Base-by-base conservation (phyloP, 37 sponge, comb jelly and placozoan species). In the Agelas oroides region DNA sequence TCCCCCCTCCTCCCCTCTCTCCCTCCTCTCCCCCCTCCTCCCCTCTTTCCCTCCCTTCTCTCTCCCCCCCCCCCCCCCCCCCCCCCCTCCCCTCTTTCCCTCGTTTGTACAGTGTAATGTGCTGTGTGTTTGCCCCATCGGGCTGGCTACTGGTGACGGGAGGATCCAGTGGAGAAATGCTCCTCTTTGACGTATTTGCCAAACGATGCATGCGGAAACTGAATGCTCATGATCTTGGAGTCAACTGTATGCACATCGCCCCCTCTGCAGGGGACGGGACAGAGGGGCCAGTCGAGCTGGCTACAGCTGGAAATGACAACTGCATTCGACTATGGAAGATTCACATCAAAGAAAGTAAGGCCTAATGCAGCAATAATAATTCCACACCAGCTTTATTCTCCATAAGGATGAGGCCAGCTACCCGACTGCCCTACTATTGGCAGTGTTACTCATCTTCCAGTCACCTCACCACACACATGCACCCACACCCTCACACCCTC, bases 91-190 rank as follows among this genome's bases (percentile, higher is more conserved):
- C 19, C 59, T n/a, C 46, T 46, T 46, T 8, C 46, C 8, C 46
- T 8, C 46, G 8, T 46, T 8, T 46, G 8, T 46, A 0, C 34
- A 93, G 90, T 37, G 87, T 93, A 33, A 62, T 60, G 0, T 65
- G 73, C 30, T 90, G 91, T 59, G 62, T 39, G 35, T 90, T 94
- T 65, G 84, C 91, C 24, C 82, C 90, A 24, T 71, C 54, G 73
- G 91, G 94, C 12, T 75, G 77, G 81, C 38, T 86, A 15, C 69
- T 89, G 41, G 80, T 78, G 24, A 84, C 88, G 5, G 91, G 94
- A 1, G 83, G 52, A 53, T 79, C 41, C 53, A 56, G 58, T 58
- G 94, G 94, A 17, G 78, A 90, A 21, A 0, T 94, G 14, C 39
- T 82, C 35, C 68, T 90, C 58, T 94, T 74, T 59, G 85, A 94